Conservation (phyloP, 2,797 vertebrate species). For the Microctenopoma steveboyesi region DNA sequence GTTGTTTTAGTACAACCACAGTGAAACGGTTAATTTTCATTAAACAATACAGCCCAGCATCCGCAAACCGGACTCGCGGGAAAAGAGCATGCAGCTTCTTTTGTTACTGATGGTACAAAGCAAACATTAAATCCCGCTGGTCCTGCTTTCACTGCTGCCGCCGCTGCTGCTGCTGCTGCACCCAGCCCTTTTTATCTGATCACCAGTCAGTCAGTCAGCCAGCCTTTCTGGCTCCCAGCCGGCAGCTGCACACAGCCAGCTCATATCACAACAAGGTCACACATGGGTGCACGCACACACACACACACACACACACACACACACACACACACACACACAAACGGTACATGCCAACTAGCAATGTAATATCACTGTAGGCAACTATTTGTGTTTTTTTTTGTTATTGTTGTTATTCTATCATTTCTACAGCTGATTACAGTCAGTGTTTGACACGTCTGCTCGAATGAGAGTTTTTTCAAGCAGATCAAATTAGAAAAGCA, state of each 20-base stretch:
- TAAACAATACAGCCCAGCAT: conserved; percentile 42
- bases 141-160: conserved; percentile 32
- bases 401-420: conserved; percentile 14
- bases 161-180: conserved; percentile 55
- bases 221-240: conserved; percentile 59
- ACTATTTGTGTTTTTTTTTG: conserved; percentile 24
- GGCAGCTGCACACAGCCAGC: conserved; percentile 71
- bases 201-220: conserved; percentile 69
- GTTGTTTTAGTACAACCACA: neutral
- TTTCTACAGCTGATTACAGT: conserved; percentile 19
- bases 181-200: conserved; percentile 76
- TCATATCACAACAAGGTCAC: conserved; percentile 68
- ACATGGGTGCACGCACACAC: conserved; percentile 57
- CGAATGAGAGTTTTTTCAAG: conserved; percentile 44
- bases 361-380: conserved; percentile 45
- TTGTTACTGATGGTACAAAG: conserved; percentile 73
- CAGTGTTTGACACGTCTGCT: neutral
- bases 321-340: conserved; percentile 29
- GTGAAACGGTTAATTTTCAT: conserved; percentile 23
- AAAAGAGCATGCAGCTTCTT: conserved; percentile 54
- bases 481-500: conserved; percentile 22
- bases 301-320: conserved; percentile 25
- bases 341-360: conserved; percentile 40
- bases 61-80: conserved; percentile 32
- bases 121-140: conserved; percentile 74